Evolutionary conservation across 1,140 invertebrate species (phyloP).

Genomic region (Drosophila melanogaster): DNA sequence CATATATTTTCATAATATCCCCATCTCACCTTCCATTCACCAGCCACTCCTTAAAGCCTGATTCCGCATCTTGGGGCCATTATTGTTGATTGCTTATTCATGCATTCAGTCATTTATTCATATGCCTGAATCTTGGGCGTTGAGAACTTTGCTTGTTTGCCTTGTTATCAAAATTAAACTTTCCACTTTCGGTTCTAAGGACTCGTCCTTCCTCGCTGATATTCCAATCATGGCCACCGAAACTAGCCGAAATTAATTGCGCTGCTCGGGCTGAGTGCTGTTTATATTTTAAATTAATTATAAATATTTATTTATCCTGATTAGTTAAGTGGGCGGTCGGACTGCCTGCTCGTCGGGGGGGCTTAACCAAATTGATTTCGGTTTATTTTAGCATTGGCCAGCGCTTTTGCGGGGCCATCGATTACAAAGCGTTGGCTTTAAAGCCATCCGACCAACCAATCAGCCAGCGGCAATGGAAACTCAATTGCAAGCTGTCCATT

Average conservation of each 20-base stretch:
- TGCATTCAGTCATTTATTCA: constrained; percentile 81
- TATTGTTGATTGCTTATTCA: constrained; percentile 80
- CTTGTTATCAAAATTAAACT: constrained; percentile 61
- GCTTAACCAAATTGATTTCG: constrained; percentile 80
- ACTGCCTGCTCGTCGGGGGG: not conserved
- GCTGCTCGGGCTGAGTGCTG: constrained; percentile 50
- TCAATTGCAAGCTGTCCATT: constrained; percentile 55
- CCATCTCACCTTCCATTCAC: constrained; percentile 15
- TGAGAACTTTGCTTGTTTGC: constrained; percentile 50
- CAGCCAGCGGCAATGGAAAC: constrained; percentile 37
- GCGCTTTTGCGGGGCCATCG: constrained; percentile 43
- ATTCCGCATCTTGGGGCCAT: constrained; percentile 49
- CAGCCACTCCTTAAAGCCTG: not conserved
- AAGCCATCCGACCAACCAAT: constrained; percentile 36
- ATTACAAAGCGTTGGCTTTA: constrained; percentile 75
- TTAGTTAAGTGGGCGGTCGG: constrained; percentile 57
- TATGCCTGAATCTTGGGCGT: constrained; percentile 55
- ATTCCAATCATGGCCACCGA: not conserved
- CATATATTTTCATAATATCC: constrained; percentile 71
- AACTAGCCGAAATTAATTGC: constrained; percentile 73
- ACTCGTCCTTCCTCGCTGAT: not conserved
- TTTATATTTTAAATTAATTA: constrained; percentile 84
- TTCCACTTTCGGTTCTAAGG: constrained; percentile 3
- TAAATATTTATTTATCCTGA: constrained; percentile 83
- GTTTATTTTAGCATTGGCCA: constrained; percentile 73